A percentile compares a stretch with the other conserved stretches of the same genome.
phyloP scores from a whole-genome alignment of 2,113 vertebrate genomes.

The Silurus glanis region DNA sequence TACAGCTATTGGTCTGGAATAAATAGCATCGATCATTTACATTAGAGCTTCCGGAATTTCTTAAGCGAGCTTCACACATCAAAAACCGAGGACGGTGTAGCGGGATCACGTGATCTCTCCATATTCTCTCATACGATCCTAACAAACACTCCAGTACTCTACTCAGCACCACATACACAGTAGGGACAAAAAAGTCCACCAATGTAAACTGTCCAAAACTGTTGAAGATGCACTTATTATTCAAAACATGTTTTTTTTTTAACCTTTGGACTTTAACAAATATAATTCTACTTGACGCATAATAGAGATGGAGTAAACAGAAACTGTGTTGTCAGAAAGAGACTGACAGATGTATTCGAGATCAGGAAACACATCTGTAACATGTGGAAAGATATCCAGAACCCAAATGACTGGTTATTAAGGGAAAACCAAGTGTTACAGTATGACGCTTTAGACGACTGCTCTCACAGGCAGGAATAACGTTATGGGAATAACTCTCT shows the following conservation, averaged over 20 bases:
- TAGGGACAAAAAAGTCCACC: neutral
- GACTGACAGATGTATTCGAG: neutral
- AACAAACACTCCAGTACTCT: neutral
- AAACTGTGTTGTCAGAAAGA: neutral
- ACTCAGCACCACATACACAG: neutral
- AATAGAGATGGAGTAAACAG: neutral
- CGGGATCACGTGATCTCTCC: neutral
- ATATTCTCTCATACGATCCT: neutral
- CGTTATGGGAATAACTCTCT: slow-evolving; percentile 58
- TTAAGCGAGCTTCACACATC: slow-evolving; percentile 35
- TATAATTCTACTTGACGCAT: neutral
- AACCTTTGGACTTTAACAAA: neutral
- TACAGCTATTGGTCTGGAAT: neutral
- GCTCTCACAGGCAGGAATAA: slow-evolving; percentile 52
- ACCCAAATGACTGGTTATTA: slow-evolving; percentile 54
- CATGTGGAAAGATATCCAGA: neutral
- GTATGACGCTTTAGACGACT: slow-evolving; percentile 65
- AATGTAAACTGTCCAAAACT: neutral
- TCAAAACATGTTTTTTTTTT: neutral
- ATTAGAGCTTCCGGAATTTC: neutral
- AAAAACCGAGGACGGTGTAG: neutral
- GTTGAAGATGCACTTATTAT: neutral
- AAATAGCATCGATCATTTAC: slow-evolving; percentile 4
- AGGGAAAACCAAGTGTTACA: slow-evolving; percentile 60
- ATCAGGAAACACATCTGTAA: neutral